Conservation (phyloP, 1,140 invertebrate genomes). For the Atta cephalotes region DNA sequence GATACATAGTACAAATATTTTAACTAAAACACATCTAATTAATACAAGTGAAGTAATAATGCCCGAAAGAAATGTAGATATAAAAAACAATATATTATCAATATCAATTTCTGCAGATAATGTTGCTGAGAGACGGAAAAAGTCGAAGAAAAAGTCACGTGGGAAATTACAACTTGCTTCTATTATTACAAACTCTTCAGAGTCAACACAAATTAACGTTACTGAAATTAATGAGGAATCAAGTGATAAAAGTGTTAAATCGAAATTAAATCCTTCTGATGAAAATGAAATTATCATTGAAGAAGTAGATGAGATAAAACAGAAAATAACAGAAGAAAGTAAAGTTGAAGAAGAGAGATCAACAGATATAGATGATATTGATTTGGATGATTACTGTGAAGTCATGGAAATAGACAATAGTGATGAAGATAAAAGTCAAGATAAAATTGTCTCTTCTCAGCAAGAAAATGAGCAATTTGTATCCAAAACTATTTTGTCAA, state of each 20-base stretch:
- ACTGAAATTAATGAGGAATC: not conserved
- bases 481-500: constrained; percentile 28
- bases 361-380: constrained; percentile 82
- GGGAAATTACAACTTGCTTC: constrained; percentile 40
- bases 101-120: constrained; percentile 51
- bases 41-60: constrained; percentile 45
- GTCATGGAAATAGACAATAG: constrained; percentile 82
- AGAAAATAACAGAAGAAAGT: constrained; percentile 41
- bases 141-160: constrained; percentile 60
- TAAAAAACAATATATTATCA: constrained; percentile 45
- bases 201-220: constrained; percentile 5
- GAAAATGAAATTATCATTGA: constrained; percentile 5
- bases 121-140: constrained; percentile 49
- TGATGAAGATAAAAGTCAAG: constrained; percentile 67
- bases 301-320: not conserved
- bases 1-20: not conserved
- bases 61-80: constrained; percentile 42
- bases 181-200: not conserved
- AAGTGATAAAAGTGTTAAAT: not conserved
- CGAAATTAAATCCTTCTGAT: not conserved
- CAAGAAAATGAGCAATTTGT: constrained; percentile 27
- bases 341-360: constrained; percentile 66
- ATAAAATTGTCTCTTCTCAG: constrained; percentile 1
- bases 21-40: not conserved
- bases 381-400: constrained; percentile 85